Evolutionary conservation across 2,113 vertebrate genomes (phyloP), one percentile per base, ranked within the genome.

Genomic region (Pao palembangensis): DNA sequence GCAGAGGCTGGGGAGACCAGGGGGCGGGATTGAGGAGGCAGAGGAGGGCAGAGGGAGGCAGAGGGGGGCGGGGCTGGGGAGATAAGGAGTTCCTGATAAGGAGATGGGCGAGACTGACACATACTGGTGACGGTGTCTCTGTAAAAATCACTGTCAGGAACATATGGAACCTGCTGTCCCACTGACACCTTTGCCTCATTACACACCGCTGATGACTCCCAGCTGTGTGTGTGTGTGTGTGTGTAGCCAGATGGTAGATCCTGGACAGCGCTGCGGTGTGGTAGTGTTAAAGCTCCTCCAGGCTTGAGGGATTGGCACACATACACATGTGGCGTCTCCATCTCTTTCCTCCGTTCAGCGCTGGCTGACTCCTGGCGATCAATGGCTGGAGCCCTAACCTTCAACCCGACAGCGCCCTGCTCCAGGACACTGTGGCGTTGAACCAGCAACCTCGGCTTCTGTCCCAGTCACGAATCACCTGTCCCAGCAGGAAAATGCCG

Each of bases 261-360:
- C 57, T 68, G 58, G 70, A 75, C 69, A 70, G 71, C 41, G 14
- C 31, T 71, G 47, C 64, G 65, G 53, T 10, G 20, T 14, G 20
- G 52, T 49, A 0, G 43, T 16, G 31, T 72, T 81, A 80, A 87
- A 79, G 66, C 74, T 77, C 62, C 43, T 61, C 34, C 50, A 59
- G 58, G 67, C 53, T 81, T 63, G 58, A 73, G 23, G 73, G 71
- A 80, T 75, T 87, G 78, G 84, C 75, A 80, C 61, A 71, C 58
- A 69, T 55, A 44, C 28, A n/a, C n/a, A n/a, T n/a, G n/a, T 15
- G 11, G 38, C 38, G 5, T 71, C 51, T 66, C 50, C 25, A 20
- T 43, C 47, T 55, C 31, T 7, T 15, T 55, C 23, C 38, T 1
- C 21, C 21, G 21, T 23, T 23, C n/a, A 23, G 21, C 21, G 21